These are phyloP conservation scores for Cantharis rufa DNA, from an alignment of 2,888 invertebrate species.

Conservation along the genomic window DNA sequence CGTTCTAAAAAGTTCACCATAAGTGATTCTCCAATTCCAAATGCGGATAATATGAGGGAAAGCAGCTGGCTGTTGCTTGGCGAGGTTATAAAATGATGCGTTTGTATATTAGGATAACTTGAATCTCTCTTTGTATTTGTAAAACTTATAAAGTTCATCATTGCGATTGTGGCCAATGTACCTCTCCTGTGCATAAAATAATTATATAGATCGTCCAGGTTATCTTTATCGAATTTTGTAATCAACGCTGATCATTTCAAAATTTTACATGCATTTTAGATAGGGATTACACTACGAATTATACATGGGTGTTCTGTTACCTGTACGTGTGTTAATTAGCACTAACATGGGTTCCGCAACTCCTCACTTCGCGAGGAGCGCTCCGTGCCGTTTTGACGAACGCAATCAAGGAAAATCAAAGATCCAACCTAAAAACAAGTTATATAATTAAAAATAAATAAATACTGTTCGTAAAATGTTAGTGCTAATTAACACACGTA, in stretches of 20 bases:
- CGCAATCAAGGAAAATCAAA: too few species aligned
- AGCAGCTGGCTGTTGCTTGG: constrained; percentile 40
- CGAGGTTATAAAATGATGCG: constrained; percentile 56
- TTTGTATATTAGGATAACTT: constrained; percentile 63
- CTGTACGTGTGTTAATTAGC: too few species aligned
- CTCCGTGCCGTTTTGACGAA: too few species aligned
- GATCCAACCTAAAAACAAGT: too few species aligned
- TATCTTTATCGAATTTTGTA: neutral
- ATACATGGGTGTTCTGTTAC: too few species aligned
- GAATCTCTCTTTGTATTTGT: constrained; percentile 53
- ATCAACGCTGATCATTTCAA: neutral
- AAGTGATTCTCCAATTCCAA: neutral
- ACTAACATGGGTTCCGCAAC: too few species aligned
- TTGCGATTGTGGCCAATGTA: constrained; percentile 53
- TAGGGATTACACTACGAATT: too few species aligned
- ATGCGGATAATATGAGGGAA: neutral
- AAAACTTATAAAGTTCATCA: constrained; percentile 57
- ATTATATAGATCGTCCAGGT: constrained; percentile 45
- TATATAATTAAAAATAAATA: too few species aligned
- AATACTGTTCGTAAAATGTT: too few species aligned
- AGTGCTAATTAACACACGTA: too few species aligned
- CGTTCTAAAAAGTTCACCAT: neutral
- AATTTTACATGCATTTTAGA: too few species aligned
- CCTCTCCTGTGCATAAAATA: constrained; percentile 59
- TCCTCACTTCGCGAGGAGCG: too few species aligned